Conservation (phyloP, 2,797 vertebrate species). For the Hippocampus kuda region DNA sequence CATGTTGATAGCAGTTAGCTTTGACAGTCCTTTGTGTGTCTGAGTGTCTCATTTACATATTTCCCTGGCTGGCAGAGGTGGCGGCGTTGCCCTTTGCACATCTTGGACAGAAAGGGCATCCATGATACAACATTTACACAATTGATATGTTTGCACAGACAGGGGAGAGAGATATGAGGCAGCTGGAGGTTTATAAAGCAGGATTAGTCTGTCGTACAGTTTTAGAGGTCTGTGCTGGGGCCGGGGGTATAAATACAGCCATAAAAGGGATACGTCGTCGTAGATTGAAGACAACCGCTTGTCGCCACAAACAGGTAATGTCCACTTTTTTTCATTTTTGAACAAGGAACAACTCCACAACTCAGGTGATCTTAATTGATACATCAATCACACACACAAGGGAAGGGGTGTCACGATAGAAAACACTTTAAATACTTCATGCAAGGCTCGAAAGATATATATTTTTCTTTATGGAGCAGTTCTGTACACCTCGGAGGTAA, state of each 20-base stretch:
- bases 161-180: conserved; percentile 34
- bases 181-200: conserved; percentile 55
- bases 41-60: conserved; percentile 43
- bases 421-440: not conserved
- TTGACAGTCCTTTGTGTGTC: not conserved
- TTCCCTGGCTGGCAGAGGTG: conserved; percentile 28
- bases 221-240: not conserved
- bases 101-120: conserved; percentile 55
- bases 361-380: not conserved
- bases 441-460: too few relatives aligned
- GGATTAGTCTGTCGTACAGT: conserved; percentile 39
- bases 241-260: conserved; percentile 11
- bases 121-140: conserved; percentile 63
- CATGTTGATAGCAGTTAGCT: conserved; percentile 1
- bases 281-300: conserved; percentile 2
- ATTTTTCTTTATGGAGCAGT: too few relatives aligned
- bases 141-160: conserved; percentile 68
- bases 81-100: conserved; percentile 61
- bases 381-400: not conserved
- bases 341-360: not conserved
- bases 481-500: too few relatives aligned
- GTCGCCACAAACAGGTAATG: conserved; percentile 47
- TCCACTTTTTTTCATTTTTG: conserved; percentile 22
- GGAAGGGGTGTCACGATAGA: not conserved
- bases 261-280: conserved; percentile 13